A percentile compares a stretch with the other conserved stretches of the same genome.
Conservation (phyloP, 2,797 vertebrate species). For the Scyliorhinus canicula region DNA sequence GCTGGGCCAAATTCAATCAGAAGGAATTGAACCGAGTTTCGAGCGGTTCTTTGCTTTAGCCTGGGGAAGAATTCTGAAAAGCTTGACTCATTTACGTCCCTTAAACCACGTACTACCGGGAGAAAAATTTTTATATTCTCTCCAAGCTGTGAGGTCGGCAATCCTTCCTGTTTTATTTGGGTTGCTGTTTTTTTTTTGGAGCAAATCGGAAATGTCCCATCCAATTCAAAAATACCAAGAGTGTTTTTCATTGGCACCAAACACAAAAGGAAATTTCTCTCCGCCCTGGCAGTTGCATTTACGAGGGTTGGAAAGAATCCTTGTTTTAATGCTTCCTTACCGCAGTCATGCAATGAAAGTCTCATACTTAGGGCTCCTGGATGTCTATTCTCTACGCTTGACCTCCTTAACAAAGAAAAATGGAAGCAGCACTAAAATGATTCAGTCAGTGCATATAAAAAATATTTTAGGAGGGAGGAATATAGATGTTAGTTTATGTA, state of each 20-base stretch:
- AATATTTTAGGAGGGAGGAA: background rate
- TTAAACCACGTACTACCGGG: background rate
- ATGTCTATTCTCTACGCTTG: background rate
- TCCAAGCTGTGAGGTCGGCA: background rate
- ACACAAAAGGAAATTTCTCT: background rate
- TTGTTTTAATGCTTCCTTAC: background rate
- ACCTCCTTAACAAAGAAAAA: background rate
- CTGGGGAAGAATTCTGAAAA: background rate
- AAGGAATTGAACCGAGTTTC: background rate
- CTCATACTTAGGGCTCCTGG: background rate
- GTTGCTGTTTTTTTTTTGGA: background rate
- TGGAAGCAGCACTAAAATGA: background rate
- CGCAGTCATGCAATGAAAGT: background rate
- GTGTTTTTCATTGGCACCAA: background rate
- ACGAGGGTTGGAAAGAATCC: background rate
- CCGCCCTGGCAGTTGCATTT: no score
- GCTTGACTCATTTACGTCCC: background rate
- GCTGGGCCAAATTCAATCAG: background rate
- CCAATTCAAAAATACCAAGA: background rate
- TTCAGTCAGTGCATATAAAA: background rate
- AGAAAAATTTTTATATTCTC: background rate
- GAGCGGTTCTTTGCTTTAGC: background rate
- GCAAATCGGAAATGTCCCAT: background rate
- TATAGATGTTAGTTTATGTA: background rate
- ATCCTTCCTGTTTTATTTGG: constrained; percentile 2